Evolutionary conservation across 92 coral and sea anemone species (phyloP), one percentile per base, ranked within the genome.

Genomic region (Porites evermanni): DNA sequence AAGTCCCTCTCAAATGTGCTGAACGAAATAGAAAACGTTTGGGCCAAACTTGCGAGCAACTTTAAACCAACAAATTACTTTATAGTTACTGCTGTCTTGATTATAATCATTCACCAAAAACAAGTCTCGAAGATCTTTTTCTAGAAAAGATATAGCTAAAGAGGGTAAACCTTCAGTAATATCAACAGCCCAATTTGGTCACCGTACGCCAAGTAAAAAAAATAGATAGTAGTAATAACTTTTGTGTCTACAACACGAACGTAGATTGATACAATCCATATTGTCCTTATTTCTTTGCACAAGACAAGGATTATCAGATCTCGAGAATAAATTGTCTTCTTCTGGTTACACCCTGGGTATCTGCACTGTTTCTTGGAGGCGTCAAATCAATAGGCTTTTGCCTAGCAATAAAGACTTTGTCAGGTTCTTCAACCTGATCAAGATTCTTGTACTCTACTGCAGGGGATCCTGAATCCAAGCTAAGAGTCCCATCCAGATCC

Each of bases 281-380:
- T 26, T 20, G 23, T 24, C 12, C 12, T 18, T 7, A 7, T 38
- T 53, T 12, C 13, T 2, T 23, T 1, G 9, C 21, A 67, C 16
- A 14, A 56, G 16, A 56, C 12, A 56, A 56, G 12, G 13, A 0
- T 58, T 60, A 4, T 74, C 77, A 74, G 60, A 83, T 74, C 66
- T 83, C 87, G 52, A 83, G 80, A 64, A 83, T 74, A 1, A 83
- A n/a, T 26, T 83, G 87, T 54, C 80, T 73, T 74, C 73, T 59
- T 20, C 87, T 83, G 2, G 53, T 12, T 59, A 19, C 59, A 21
- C 74, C 79, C 12, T 83, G 80, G 63, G 51, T 9, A 64, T 74
- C 68, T 74, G 23, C 87, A 63, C 50, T 52, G 53, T 74, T 83
- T 53, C 64, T 83, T 7, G 67, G 64, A 8, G 80, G 50, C 59